Base-by-base conservation (phyloP, 64 coral and sea anemone genomes). In the Stylophora pistillata region DNA sequence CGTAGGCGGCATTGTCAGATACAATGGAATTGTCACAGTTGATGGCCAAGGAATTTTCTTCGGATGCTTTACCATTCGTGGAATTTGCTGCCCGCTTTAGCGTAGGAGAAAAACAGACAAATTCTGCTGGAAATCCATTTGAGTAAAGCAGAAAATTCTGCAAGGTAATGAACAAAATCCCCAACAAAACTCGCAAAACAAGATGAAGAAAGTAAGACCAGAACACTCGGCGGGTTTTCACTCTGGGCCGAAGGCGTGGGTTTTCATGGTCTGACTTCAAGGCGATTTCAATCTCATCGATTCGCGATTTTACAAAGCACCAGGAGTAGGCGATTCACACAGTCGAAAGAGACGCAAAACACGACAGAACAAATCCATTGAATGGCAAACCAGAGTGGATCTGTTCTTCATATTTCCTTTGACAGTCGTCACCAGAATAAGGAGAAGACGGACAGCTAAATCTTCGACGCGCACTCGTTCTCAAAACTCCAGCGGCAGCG, bases 171-270 rank as follows among this genome's bases (percentile, higher is more conserved):
- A 91, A 91, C 23, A 76, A 5, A 53, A 91, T 76, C 27, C 79
- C 78, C 20, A 85, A 33, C 0, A 53, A 13, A 18, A 81, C 21
- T 84, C 89, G 89, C 72, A 52, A 56, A 33, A 91, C 0, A 2
- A 91, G 79, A 23, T 91, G 89, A 28, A 55, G 12, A 33, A 85
- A 54, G 73, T 91, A 91, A 78, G 18, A 81, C 23, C 10, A 74
- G 23, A 76, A 88, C 20, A 88, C 73, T 47, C 86, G 71, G 30
- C 86, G 86, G 77, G 71, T 77, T 53, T 1, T 76, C 5, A 74
- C 30, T 76, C 14, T 74, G 17, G 1, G 58, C 31, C 69, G 20
- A 15, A 10, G 86, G 14, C 71, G 85, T 32, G 68, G 85, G 25
- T 74, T 76, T 29, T 88, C 86, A 3, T 54, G 5, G 56, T 88